These are phyloP conservation scores for Rhabdomys pumilio DNA, from an alignment of 2,797 vertebrate genomes.

Conservation along the genomic window DNA sequence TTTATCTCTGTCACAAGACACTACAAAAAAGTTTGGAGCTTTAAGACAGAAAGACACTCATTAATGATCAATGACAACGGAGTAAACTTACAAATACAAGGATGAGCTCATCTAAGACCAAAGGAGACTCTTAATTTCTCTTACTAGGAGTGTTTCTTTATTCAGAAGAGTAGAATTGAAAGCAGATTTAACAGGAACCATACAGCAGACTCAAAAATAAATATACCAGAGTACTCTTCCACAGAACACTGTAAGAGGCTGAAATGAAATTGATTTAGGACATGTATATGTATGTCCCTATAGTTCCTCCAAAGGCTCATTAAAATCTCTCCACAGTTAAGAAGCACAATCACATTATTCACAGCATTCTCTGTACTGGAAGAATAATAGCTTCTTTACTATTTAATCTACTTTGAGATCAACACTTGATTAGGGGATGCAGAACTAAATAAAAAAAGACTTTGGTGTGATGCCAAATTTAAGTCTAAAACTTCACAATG, in stretches of 20 bases:
- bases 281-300: background rate
- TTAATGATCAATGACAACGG: slow-evolving; percentile 28
- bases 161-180: background rate
- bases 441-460: background rate
- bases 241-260: slow-evolving; percentile 6
- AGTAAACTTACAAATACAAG: background rate
- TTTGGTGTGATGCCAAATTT: slow-evolving; percentile 17
- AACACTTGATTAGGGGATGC: background rate
- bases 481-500: slow-evolving; percentile 4
- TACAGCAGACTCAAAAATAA: background rate
- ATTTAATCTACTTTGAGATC: slow-evolving; percentile 41
- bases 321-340: slow-evolving; percentile 45
- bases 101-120: slow-evolving; percentile 34
- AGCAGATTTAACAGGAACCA: no score
- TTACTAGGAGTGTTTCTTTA: background rate
- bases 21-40: background rate
- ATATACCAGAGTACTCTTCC: background rate
- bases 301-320: background rate
- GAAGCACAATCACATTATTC: background rate
- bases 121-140: background rate
- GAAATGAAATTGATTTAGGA: slow-evolving; percentile 64
- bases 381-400: background rate
- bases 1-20: background rate
- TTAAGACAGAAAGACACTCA: background rate
- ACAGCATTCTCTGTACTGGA: slow-evolving; percentile 21